Base-by-base conservation (phyloP, 2,113 vertebrate genomes). In the Pelodiscus sinensis region DNA sequence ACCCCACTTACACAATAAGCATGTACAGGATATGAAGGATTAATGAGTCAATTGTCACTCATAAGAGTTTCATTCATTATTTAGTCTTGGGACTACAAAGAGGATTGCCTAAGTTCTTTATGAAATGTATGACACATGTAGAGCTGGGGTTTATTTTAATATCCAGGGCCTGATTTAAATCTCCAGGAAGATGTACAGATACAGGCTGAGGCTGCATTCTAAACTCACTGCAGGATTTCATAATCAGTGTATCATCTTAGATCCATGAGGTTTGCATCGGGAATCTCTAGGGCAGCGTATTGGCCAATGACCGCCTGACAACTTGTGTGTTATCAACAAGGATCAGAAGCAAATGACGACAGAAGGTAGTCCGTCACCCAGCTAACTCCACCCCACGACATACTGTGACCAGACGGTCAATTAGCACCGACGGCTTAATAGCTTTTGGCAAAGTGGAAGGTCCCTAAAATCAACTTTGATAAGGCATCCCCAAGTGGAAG, bases 31-130 rank as follows among this genome's bases (percentile, higher is more conserved):
- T 77, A 87, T 44, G 35, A 90, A 83, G 54, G 8, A 89, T 79
- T 71, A 92, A 88, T 2, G 29, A 92, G 35, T 29, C 81, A 81
- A 10, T 19, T 9, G 25, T 44, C 86, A 0, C 25, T 92, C 0
- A 31, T 44, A 92, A 60, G 65, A 18, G 35, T 85, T 94, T 89
- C 56, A 44, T 81, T 94, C 24, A 57, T 31, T 90, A 91, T 16
- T 86, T 54, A 68, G 24, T 84, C 38, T 82, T 82, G 58, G 65
- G 85, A 24, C 44, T 5, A 90, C 80, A 62, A 87, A 62, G 6
- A 25, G 24, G 7, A 15, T 25, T 25, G 44, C 25, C 22, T 21
- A 15, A 38, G 35, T 3, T 57, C 90, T 56, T 44, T 84, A 94
- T 68, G 91, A 82, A 79, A 58, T 68, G 81, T 94, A 86, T 75